Conservation (phyloP, 2,113 vertebrate genomes). For the Oncorhynchus clarkii region DNA sequence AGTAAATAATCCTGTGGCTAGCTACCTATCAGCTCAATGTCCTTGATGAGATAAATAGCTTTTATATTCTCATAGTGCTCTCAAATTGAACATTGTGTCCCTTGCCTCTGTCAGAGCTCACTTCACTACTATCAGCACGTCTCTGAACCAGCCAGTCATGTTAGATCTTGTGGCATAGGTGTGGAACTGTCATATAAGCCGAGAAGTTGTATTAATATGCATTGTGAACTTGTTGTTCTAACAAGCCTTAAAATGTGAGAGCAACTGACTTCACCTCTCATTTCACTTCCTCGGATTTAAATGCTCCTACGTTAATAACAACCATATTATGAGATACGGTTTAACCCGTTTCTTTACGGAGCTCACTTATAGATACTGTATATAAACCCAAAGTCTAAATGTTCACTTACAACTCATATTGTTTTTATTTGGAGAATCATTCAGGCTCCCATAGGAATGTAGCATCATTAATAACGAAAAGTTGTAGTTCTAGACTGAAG, state of each 20-base stretch:
- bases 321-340: neutral
- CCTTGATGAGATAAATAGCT: neutral
- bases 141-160: slow-evolving; percentile 64
- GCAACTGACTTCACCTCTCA: neutral
- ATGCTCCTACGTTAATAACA: neutral
- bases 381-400: neutral
- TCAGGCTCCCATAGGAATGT: slow-evolving; percentile 34
- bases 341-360: neutral
- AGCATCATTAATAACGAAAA: slow-evolving; percentile 6
- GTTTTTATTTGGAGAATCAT: slow-evolving; percentile 36
- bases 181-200: slow-evolving; percentile 39
- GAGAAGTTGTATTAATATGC: neutral
- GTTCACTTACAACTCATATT: slow-evolving; percentile 1
- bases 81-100: neutral
- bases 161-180: slow-evolving; percentile 67
- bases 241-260: neutral
- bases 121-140: slow-evolving; percentile 53
- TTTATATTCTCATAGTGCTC: slow-evolving; percentile 1
- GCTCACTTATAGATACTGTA: neutral
- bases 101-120: neutral
- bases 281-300: neutral
- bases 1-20: too few relatives aligned
- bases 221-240: neutral
- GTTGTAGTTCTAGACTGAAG: slow-evolving; percentile 11
- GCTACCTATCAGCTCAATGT: neutral